phyloP scores from a whole-genome alignment of 2,113 vertebrate species.

The Sula dactylatra region DNA sequence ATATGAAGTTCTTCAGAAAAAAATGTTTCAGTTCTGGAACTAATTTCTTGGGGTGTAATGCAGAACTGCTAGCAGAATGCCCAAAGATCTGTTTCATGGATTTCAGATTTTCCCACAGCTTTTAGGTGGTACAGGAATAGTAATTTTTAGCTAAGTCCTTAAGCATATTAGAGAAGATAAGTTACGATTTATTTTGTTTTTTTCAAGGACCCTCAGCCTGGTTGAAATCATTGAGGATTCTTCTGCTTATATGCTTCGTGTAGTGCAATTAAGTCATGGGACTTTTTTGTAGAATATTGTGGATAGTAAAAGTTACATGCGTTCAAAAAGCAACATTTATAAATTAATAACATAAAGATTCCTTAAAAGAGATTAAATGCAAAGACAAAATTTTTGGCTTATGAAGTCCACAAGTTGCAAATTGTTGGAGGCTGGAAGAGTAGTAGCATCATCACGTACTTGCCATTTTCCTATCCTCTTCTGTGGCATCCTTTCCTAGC shows the following conservation, averaged over 20 bases:
- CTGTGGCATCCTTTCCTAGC: background rate
- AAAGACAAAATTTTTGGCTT: background rate
- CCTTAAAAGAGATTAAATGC: background rate
- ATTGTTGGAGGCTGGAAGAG: background rate
- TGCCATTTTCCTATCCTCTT: background rate
- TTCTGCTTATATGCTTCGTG: background rate
- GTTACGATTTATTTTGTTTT: background rate
- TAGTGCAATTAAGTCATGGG: background rate
- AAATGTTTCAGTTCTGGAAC: background rate
- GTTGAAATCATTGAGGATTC: background rate
- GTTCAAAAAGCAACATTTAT: background rate
- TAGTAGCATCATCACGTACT: background rate
- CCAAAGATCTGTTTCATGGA: background rate
- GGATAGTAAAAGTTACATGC: background rate
- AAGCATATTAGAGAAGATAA: background rate
- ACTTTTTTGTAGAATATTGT: background rate
- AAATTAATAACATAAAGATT: background rate
- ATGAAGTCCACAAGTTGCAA: fast-evolving
- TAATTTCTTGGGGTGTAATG: background rate
- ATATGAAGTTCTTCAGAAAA: background rate
- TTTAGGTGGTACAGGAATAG: background rate
- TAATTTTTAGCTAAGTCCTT: background rate
- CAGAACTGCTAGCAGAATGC: background rate
- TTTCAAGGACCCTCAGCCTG: background rate
- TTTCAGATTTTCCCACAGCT: background rate